These are phyloP conservation scores for Hedya salicella DNA, from an alignment of 2,888 invertebrate genomes.

Conservation along the genomic window DNA sequence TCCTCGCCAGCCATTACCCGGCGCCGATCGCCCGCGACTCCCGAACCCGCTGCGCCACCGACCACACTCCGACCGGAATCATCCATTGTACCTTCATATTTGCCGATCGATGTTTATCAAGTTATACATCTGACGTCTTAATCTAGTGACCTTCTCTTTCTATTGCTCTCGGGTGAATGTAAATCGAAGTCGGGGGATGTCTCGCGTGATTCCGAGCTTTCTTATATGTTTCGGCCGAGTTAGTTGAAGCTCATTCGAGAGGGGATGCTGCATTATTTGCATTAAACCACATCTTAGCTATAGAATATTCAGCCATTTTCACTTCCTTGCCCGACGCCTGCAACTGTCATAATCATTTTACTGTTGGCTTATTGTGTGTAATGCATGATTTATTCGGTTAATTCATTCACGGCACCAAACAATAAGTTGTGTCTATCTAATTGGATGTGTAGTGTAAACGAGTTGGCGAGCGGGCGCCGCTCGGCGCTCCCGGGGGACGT, in stretches of 20 bases:
- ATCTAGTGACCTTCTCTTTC: constrained; percentile 26
- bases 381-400: constrained; percentile 13
- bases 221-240: background rate
- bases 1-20: constrained; percentile 15
- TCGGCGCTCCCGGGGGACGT: constrained; percentile 18
- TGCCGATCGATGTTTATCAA: constrained; percentile 34
- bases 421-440: background rate
- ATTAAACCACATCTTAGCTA: constrained; percentile 23
- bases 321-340: background rate
- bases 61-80: background rate
- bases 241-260: background rate
- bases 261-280: constrained; percentile 6
- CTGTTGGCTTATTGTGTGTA: constrained; percentile 19
- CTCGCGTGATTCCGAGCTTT: background rate
- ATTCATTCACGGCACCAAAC: constrained; percentile 8
- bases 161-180: background rate
- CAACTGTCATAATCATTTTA: constrained; percentile 21
- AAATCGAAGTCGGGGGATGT: background rate
- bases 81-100: background rate
- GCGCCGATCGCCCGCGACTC: constrained; percentile 7
- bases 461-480: background rate
- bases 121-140: constrained; percentile 31
- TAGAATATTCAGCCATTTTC: constrained; percentile 36
- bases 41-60: background rate
- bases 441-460: background rate